Evolutionary conservation across 2,113 vertebrate species (phyloP).

Genomic region (Rynchops niger): DNA sequence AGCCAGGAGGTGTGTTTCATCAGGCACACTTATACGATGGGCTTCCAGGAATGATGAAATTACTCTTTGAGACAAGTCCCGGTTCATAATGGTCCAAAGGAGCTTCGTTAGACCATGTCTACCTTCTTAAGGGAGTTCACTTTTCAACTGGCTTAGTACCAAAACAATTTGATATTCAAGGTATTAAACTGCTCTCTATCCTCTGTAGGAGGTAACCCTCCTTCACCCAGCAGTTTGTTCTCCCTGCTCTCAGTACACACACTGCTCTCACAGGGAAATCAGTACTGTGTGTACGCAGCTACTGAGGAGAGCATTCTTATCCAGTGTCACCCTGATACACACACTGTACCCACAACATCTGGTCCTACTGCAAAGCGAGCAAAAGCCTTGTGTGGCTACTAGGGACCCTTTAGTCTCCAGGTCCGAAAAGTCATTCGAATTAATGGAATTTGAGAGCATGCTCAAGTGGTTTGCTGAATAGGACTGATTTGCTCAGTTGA

Average conservation of each 20-base stretch:
- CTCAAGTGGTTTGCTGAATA: not conserved
- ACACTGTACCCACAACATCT: not conserved
- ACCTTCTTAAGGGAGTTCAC: not conserved
- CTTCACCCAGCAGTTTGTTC: not conserved
- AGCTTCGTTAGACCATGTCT: not conserved
- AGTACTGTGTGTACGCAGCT: not conserved
- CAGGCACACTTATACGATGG: not conserved
- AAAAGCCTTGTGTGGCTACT: not conserved
- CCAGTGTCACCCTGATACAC: not conserved
- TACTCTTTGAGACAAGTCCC: not conserved
- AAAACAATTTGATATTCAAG: not conserved
- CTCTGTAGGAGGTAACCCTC: not conserved
- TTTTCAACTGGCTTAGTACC: not conserved
- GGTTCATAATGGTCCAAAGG: not conserved
- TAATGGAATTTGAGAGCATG: not conserved
- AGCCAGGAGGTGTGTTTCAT: not conserved
- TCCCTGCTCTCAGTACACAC: not conserved
- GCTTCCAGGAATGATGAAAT: not conserved
- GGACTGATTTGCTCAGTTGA: conserved; percentile 3
- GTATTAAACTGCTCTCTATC: not conserved
- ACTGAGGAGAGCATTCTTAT: not conserved
- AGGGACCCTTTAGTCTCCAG: not conserved
- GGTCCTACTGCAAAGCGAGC: not conserved
- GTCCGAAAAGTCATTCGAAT: not conserved
- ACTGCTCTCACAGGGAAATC: not conserved